Conservation (phyloP, 1,140 invertebrate genomes). For the Bombus confusus region DNA sequence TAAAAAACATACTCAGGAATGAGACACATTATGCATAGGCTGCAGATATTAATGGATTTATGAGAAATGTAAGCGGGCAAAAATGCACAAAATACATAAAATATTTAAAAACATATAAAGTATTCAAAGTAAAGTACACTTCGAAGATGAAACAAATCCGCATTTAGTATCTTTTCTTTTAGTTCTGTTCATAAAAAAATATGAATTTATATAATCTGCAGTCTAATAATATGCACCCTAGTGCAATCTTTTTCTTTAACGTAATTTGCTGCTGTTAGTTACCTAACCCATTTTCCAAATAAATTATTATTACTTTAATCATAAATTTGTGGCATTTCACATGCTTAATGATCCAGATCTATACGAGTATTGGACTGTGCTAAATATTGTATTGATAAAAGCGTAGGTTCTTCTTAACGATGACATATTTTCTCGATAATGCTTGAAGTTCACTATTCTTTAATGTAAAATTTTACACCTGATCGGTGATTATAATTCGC, state of each 20-base stretch:
- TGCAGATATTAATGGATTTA: too few species aligned
- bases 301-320: background rate
- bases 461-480: constrained; percentile 55
- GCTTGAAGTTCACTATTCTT: constrained; percentile 42
- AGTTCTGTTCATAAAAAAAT: too few species aligned
- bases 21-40: too few species aligned
- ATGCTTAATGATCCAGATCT: background rate
- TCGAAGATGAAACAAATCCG: too few species aligned
- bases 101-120: too few species aligned
- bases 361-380: constrained; percentile 4
- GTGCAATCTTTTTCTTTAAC: background rate
- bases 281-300: background rate
- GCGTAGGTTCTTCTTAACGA: constrained; percentile 5
- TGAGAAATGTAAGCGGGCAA: too few species aligned
- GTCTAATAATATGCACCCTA: background rate
- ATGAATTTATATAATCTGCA: background rate
- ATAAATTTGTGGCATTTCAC: background rate
- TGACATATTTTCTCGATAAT: constrained; percentile 19
- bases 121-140: too few species aligned
- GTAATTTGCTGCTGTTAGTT: background rate
- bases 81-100: too few species aligned
- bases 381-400: constrained; percentile 35
- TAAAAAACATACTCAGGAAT: background rate
- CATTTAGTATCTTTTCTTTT: too few species aligned
- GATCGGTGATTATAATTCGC: constrained; percentile 63